Evolutionary conservation across 1,140 invertebrate species (phyloP).

Genomic region (Homalodisca vitripennis): DNA sequence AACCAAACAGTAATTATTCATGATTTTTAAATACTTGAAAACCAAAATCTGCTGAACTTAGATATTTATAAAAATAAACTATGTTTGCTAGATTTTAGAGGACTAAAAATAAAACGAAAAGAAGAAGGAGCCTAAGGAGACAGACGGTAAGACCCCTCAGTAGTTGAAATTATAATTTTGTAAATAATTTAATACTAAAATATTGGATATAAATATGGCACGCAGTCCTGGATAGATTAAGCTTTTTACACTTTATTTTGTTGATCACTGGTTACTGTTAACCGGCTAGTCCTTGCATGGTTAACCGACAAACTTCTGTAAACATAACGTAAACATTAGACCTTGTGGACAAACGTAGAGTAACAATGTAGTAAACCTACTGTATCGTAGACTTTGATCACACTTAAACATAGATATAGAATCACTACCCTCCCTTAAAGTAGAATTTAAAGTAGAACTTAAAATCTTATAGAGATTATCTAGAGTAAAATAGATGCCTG

Average conservation of each 20-base stretch:
- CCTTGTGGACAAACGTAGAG: neutral
- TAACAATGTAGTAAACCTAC: neutral
- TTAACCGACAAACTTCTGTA: neutral
- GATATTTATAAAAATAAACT: too few relatives aligned
- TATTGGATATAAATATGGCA: conserved; percentile 7
- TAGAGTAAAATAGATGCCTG: neutral
- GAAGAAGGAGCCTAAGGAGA: neutral
- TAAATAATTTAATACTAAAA: conserved; percentile 18
- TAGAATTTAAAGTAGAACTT: neutral
- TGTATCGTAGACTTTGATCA: neutral
- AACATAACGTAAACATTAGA: neutral
- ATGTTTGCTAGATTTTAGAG: too few relatives aligned
- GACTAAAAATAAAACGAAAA: conserved; percentile 1
- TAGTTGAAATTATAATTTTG: conserved; percentile 16
- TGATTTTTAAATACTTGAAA: too few relatives aligned
- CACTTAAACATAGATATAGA: neutral
- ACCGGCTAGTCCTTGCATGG: conserved; percentile 12
- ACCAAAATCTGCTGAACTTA: too few relatives aligned
- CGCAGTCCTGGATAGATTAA: conserved; percentile 11
- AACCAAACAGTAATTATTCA: too few relatives aligned
- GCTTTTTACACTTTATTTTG: conserved; percentile 11
- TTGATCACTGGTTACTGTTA: neutral
- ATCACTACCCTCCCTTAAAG: neutral
- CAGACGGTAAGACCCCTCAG: neutral
- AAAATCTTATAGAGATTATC: neutral